Conservation (phyloP, 1,140 invertebrate genomes). For the Euura saliciscinereae region DNA sequence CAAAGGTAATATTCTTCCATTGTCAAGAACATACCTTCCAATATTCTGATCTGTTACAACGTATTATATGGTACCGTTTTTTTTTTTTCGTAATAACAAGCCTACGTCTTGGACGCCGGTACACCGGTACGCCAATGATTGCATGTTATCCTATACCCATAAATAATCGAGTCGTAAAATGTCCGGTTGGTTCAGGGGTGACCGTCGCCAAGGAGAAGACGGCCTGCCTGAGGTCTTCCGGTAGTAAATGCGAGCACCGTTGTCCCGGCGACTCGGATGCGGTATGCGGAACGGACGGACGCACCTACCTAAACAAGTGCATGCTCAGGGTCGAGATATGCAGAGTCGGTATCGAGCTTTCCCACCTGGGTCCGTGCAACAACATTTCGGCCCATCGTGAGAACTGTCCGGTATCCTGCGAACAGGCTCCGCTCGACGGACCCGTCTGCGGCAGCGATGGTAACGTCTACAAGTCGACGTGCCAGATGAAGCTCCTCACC, state of each 20-base stretch:
- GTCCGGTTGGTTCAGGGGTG: slow-evolving; percentile 57
- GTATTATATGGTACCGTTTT: no score
- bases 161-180: no score
- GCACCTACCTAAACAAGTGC: slow-evolving; percentile 89
- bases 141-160: no score
- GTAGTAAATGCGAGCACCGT: slow-evolving; percentile 77
- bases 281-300: slow-evolving; percentile 89
- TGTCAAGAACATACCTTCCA: slow-evolving; percentile 1
- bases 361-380: slow-evolving; percentile 85
- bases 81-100: no score
- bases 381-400: slow-evolving; percentile 86
- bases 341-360: slow-evolving; percentile 72
- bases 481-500: slow-evolving; percentile 89
- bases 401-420: slow-evolving; percentile 86
- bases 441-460: slow-evolving; percentile 92
- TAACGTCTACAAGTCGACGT: slow-evolving; percentile 92
- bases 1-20: slow-evolving; percentile 67
- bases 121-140: no score
- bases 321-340: slow-evolving; percentile 88
- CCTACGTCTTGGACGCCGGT: no score
- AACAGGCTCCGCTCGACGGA: slow-evolving; percentile 81
- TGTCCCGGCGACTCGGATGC: slow-evolving; percentile 83
- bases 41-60: neutral
- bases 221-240: slow-evolving; percentile 72
- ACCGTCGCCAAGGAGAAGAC: slow-evolving; percentile 64